phyloP scores from a whole-genome alignment of 2,797 vertebrate genomes.

The Aeoliscus strigatus region DNA sequence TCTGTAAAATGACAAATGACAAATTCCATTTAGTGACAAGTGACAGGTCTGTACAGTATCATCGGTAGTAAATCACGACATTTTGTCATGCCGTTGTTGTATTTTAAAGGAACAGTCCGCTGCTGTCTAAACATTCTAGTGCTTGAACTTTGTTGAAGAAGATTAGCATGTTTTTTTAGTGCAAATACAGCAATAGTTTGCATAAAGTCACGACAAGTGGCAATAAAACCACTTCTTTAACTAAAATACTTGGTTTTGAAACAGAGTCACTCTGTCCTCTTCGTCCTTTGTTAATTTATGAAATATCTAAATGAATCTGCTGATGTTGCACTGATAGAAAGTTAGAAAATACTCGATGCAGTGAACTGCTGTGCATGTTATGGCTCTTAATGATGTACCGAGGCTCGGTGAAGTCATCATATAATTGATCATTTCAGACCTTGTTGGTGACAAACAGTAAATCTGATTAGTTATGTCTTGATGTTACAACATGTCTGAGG shows the following conservation, averaged over 20 bases:
- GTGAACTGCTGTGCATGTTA: conserved; percentile 24
- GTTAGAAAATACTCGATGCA: neutral
- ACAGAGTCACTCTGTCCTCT: neutral
- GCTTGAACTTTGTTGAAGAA: too few species aligned
- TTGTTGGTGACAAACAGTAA: too few species aligned
- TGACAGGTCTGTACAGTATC: neutral
- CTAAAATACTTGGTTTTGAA: neutral
- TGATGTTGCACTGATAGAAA: neutral
- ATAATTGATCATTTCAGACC: too few species aligned
- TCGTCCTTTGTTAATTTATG: too few species aligned
- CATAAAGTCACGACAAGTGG: too few species aligned
- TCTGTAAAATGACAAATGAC: too few species aligned
- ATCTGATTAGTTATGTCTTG: conserved; percentile 7
- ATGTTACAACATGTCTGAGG: conserved; percentile 10
- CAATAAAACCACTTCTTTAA: neutral
- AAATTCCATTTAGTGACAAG: too few species aligned
- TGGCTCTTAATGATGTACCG: too few species aligned
- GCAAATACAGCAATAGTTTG: too few species aligned
- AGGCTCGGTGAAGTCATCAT: too few species aligned
- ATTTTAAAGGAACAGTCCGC: neutral
- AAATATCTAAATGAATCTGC: conserved; percentile 9
- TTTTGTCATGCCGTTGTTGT: neutral
- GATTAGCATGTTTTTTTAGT: too few species aligned
- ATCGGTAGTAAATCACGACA: conserved; percentile 1
- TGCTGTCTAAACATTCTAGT: neutral